These are phyloP conservation scores for Heliconius erato DNA, from an alignment of 2,888 invertebrate genomes.

Conservation along the genomic window DNA sequence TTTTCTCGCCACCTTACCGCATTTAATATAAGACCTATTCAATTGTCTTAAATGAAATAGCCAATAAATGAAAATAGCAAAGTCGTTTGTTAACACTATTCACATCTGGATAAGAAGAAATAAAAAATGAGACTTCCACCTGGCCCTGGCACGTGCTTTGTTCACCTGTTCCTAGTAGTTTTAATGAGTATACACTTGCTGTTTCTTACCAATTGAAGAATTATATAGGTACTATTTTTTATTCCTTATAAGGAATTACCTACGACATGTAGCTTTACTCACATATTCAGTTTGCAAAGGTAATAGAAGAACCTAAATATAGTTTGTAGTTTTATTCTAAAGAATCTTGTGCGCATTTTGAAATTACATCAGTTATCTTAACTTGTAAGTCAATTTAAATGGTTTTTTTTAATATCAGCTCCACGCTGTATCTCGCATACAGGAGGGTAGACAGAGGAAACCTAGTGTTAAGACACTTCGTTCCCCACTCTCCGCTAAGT, in stretches of 20 bases:
- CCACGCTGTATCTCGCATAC: too few relatives aligned
- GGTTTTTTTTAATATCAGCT: too few relatives aligned
- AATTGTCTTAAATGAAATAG: slow-evolving; percentile 21
- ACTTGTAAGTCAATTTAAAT: background rate
- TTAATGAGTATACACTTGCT: slow-evolving; percentile 60
- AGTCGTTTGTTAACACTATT: slow-evolving; percentile 33
- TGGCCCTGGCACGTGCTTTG: slow-evolving; percentile 73
- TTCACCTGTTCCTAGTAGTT: slow-evolving; percentile 74
- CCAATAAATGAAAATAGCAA: slow-evolving; percentile 33
- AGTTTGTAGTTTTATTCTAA: background rate
- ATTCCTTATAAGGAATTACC: slow-evolving; percentile 51
- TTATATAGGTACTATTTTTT: slow-evolving; percentile 60
- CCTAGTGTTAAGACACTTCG: too few relatives aligned
- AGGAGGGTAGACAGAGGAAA: too few relatives aligned
- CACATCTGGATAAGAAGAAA: slow-evolving; percentile 37
- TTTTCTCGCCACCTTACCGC: background rate
- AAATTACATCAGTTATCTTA: background rate
- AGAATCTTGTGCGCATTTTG: too few relatives aligned
- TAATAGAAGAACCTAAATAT: background rate
- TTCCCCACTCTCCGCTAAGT: too few relatives aligned
- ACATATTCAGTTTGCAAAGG: background rate
- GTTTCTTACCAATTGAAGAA: slow-evolving; percentile 55
- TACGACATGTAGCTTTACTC: background rate
- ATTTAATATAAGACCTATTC: background rate
- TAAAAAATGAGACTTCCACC: slow-evolving; percentile 61